Conservation (phyloP, 2,113 vertebrate genomes). For the Thunnus thynnus region DNA sequence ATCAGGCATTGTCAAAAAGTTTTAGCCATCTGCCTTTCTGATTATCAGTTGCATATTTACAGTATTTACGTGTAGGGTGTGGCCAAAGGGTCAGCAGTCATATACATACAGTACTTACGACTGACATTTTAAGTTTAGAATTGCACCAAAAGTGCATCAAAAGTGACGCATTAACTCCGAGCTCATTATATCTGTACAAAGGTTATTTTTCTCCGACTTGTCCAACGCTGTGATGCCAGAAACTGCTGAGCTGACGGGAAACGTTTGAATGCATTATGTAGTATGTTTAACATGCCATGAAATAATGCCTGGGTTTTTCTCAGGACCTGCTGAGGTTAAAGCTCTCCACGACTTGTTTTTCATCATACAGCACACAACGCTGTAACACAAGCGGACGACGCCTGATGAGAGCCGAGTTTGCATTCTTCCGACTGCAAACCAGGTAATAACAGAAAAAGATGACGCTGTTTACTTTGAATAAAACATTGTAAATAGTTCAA, state of each 20-base stretch:
- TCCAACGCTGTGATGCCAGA: not conserved
- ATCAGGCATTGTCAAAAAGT: not conserved
- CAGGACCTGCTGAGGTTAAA: not conserved
- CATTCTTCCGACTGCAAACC: not conserved
- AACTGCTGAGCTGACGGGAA: not conserved
- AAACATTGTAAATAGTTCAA: not conserved
- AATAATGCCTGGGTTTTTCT: constrained; percentile 36
- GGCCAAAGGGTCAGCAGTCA: not conserved
- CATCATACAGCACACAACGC: not conserved
- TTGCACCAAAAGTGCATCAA: not conserved
- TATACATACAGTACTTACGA: not conserved
- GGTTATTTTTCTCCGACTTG: not conserved
- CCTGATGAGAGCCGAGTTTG: not conserved
- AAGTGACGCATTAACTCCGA: not conserved
- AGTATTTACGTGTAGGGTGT: constrained; percentile 16
- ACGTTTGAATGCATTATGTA: not conserved
- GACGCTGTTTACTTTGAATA: not conserved
- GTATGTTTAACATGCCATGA: constrained; percentile 15
- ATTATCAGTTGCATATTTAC: not conserved
- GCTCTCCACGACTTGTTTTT: not conserved
- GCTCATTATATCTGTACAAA: not conserved
- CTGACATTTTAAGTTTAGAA: not conserved
- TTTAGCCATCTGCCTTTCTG: not conserved
- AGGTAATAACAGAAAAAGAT: constrained; percentile 38
- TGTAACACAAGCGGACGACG: not conserved